Percentiles rank a stretch among this genome's conserved stretches.
Evolutionary conservation across 2,888 invertebrate genomes (phyloP).

Genomic region (Drosophila borborema): DNA sequence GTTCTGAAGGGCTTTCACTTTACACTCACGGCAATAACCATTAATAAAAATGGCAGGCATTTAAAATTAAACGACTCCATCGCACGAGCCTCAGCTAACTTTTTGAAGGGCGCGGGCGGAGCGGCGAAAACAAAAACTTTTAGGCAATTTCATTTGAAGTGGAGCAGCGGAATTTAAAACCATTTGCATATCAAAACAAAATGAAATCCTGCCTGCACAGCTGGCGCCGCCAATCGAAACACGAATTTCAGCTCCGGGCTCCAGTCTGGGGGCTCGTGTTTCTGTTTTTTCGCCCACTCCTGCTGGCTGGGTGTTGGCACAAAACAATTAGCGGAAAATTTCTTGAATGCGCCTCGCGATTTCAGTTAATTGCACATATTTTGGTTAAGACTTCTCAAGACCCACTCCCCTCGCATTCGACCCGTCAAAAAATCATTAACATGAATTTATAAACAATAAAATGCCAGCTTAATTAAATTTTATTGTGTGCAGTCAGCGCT

Average conservation of each 20-base stretch:
- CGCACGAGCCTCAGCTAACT: constrained; percentile 40
- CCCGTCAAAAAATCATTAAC: constrained; percentile 75
- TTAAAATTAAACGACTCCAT: constrained; percentile 75
- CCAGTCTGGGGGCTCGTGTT: background rate
- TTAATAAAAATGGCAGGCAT: constrained; percentile 77
- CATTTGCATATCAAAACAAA: constrained; percentile 79
- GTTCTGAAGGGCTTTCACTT: constrained; percentile 29
- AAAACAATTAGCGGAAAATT: constrained; percentile 77
- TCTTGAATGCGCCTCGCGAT: constrained; percentile 59
- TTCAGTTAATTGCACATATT: constrained; percentile 75
- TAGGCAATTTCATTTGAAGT: constrained; percentile 73
- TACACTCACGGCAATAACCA: constrained; percentile 74
- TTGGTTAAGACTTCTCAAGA: constrained; percentile 28
- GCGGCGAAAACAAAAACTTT: constrained; percentile 59
- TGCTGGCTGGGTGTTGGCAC: constrained; percentile 26
- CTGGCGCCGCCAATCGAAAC: constrained; percentile 51
- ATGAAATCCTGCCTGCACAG: constrained; percentile 53
- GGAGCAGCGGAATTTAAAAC: constrained; percentile 53
- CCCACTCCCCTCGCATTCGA: background rate
- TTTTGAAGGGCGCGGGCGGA: background rate
- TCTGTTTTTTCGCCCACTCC: background rate
- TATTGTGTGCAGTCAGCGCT: constrained; percentile 30
- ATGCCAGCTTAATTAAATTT: constrained; percentile 77
- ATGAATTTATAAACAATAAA: constrained; percentile 81
- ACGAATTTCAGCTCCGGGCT: constrained; percentile 25